phyloP scores from a whole-genome alignment of 2,888 invertebrate species.

The Agrilus cyanescens region DNA sequence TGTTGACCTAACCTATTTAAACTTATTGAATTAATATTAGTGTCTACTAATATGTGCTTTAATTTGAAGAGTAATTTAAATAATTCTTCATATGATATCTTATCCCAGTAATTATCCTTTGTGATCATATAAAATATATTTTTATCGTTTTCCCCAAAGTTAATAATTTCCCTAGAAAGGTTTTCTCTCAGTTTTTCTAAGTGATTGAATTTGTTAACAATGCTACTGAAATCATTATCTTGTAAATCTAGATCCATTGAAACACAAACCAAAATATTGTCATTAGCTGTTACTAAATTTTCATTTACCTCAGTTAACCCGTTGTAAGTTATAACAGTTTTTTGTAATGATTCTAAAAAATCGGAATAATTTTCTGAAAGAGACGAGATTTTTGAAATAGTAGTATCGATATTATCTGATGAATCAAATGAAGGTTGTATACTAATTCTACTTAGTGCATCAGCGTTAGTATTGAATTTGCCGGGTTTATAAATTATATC shows the following conservation, averaged over 20 bases:
- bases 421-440: no score
- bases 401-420: no score
- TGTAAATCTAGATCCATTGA: no score
- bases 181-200: no score
- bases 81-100: slow-evolving; percentile 15
- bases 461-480: slow-evolving; percentile 15
- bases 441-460: slow-evolving; percentile 10
- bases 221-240: no score
- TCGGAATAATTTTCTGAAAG: neutral
- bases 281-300: no score
- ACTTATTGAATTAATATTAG: slow-evolving; percentile 2
- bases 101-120: slow-evolving; percentile 15
- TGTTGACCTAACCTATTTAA: slow-evolving; percentile 4
- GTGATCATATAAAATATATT: slow-evolving; percentile 7
- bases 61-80: slow-evolving; percentile 11
- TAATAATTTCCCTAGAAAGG: no score
- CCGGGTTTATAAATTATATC: slow-evolving; percentile 18
- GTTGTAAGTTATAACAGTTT: neutral
- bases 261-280: no score
- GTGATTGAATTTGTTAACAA: no score
- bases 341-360: neutral
- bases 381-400: neutral
- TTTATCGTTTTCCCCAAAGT: slow-evolving; percentile 1
- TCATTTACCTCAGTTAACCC: no score
- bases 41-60: slow-evolving; percentile 1